Evolutionary conservation across 2,113 vertebrate genomes (phyloP), one percentile per base, ranked within the genome.

Genomic region (Amphilophus citrinellus): DNA sequence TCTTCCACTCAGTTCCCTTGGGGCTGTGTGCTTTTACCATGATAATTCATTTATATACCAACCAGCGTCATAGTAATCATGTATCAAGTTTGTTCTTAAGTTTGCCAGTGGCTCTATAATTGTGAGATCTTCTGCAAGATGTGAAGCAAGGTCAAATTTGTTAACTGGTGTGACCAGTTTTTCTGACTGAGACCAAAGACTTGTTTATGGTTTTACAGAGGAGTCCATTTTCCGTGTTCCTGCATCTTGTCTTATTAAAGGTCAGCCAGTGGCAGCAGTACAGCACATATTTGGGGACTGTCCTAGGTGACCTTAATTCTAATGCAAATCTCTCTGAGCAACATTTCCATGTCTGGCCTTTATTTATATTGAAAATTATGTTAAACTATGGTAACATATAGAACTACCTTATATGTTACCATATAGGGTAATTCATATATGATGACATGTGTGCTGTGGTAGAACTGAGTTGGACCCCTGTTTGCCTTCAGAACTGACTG

Each of bases 21-120:
- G 47, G 68, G 68, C 27, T 53, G 68, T 50, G 17, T 73, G 47
- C 68, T 56, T 73, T 35, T 56, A 73, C 47, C 47, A 73, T 17
- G 56, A 20, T 56, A 53, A 73, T 73, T 73, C 6, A 1, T 73
- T 73, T 56, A 50, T 11, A 73, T 73, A 50, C 27, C 42, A 73
- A 73, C 44, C 18, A 50, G 47, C 53, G 68, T 73, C 50, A 56
- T 56, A 20, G 47, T 56, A 32, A 73, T 73, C 47, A 56, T 73
- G 47, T 32, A 73, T 56, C 18, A 35, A 73, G 27, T 32, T 50
- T 56, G 9, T 73, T 73, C 27, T 73, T 73, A 27, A 35, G 47
- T 73, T 5, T 73, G 68, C 68, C 68, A 73, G 68, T 56, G 68
- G 44, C 68, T 73, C 68, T 73, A 56, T 5, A 73, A n/a, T 56